phyloP scores from a whole-genome alignment of 2,888 invertebrate genomes.

The Acrocera orbiculus region DNA sequence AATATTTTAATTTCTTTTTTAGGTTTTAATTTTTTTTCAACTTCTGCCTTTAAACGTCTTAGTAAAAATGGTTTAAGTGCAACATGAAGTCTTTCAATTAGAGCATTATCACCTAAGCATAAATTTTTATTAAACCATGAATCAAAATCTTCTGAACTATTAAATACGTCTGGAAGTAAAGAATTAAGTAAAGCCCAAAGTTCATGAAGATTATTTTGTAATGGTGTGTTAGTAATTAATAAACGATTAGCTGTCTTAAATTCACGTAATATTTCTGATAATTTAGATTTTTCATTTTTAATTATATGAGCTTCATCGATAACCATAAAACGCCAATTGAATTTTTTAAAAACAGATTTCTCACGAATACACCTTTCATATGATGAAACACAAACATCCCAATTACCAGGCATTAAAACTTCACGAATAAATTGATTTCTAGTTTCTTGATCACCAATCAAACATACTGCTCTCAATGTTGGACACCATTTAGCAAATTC shows the following conservation, averaged over 20 bases:
- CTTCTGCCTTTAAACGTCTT: constrained; percentile 81
- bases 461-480: constrained; percentile 63
- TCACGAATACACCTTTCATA: constrained; percentile 94
- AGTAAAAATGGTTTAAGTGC: constrained; percentile 80
- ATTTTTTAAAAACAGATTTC: constrained; percentile 83
- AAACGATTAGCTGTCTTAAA: constrained; percentile 85
- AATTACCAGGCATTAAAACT: constrained; percentile 74
- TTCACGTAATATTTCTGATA: constrained; percentile 81
- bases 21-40: constrained; percentile 80
- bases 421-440: constrained; percentile 73
- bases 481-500: constrained; percentile 94
- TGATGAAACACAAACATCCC: constrained; percentile 91
- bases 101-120: constrained; percentile 66
- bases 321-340: constrained; percentile 90
- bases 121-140: constrained; percentile 88
- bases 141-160: constrained; percentile 89
- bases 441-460: constrained; percentile 81
- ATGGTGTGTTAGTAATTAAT: constrained; percentile 79
- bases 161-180: constrained; percentile 86
- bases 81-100: constrained; percentile 76
- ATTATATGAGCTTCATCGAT: constrained; percentile 96
- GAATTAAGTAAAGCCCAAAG: constrained; percentile 92
- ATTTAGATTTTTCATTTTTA: constrained; percentile 92
- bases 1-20: constrained; percentile 92
- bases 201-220: constrained; percentile 93